phyloP scores from a whole-genome alignment of 1,140 invertebrate genomes.

The Stratiolaelaps scimitus region DNA sequence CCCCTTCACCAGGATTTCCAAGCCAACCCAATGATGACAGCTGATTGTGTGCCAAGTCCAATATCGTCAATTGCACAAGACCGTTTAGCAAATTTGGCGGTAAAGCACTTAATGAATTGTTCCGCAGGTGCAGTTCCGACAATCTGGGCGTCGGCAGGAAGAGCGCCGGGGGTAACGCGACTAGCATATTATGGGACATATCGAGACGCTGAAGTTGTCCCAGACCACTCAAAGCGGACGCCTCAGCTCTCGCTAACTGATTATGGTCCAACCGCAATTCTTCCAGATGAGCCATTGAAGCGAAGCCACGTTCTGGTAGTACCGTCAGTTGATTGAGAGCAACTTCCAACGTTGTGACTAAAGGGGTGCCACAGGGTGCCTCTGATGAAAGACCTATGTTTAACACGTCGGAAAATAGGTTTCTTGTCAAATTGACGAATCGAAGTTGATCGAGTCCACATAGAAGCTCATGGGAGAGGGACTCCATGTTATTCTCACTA shows the following conservation, averaged over 20 bases:
- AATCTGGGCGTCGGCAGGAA: conserved; percentile 64
- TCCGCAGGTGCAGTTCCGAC: conserved; percentile 70
- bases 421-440: conserved; percentile 47
- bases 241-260: conserved; percentile 59
- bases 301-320: conserved; percentile 42
- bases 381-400: conserved; percentile 18
- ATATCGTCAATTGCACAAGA: conserved; percentile 55
- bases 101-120: conserved; percentile 65
- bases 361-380: neutral
- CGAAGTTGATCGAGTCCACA: conserved; percentile 49
- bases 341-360: conserved; percentile 56
- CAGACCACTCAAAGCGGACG: conserved; percentile 46
- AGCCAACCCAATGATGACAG: conserved; percentile 64
- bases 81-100: conserved; percentile 64
- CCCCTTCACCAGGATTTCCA: conserved; percentile 53
- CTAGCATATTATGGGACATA: conserved; percentile 49
- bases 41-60: conserved; percentile 70
- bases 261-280: conserved; percentile 66
- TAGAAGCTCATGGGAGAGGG: conserved; percentile 55
- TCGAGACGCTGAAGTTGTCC: conserved; percentile 48
- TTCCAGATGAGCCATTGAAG: conserved; percentile 33
- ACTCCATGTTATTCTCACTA: conserved; percentile 65
- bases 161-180: conserved; percentile 63
- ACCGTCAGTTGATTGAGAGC: conserved; percentile 50
- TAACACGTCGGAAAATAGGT: conserved; percentile 47